Percentiles rank a stretch among this genome's conserved stretches.
Evolutionary conservation across 2,797 vertebrate species (phyloP).

Genomic region (Acipenser transmontanus): DNA sequence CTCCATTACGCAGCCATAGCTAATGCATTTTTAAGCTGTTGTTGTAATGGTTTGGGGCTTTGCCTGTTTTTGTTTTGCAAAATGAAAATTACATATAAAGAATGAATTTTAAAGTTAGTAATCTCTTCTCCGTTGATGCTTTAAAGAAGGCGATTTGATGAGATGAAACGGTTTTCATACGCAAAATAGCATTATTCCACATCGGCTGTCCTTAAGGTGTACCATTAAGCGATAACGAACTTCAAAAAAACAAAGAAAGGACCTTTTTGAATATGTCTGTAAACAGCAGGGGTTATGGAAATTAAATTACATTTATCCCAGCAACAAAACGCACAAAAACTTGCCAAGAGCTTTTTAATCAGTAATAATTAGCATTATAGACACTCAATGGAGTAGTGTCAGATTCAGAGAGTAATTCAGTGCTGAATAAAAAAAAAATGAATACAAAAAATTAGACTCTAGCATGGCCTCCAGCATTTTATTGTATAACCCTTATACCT

Average conservation of each 20-base stretch:
- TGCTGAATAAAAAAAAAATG: not conserved
- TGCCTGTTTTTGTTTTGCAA: not conserved
- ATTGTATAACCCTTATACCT: too few relatives aligned
- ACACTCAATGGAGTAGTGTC: not conserved
- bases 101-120: not conserved
- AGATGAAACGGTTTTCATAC: not conserved
- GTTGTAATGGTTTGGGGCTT: not conserved
- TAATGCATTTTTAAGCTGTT: not conserved
- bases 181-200: too few relatives aligned
- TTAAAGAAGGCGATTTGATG: not conserved
- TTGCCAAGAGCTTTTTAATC: too few relatives aligned
- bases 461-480: too few relatives aligned
- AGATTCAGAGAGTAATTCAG: not conserved
- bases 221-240: not conserved
- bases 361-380: not conserved
- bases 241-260: not conserved
- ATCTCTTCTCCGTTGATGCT: not conserved
- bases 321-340: not conserved
- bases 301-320: slow-evolving; percentile 2
- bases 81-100: not conserved
- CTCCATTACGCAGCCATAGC: not conserved
- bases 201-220: not conserved
- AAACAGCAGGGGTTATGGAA: not conserved
- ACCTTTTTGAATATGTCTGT: not conserved
- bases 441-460: not conserved